Evolutionary conservation across 2,797 vertebrate species (phyloP).

Genomic region (Rhinogobio ventralis): DNA sequence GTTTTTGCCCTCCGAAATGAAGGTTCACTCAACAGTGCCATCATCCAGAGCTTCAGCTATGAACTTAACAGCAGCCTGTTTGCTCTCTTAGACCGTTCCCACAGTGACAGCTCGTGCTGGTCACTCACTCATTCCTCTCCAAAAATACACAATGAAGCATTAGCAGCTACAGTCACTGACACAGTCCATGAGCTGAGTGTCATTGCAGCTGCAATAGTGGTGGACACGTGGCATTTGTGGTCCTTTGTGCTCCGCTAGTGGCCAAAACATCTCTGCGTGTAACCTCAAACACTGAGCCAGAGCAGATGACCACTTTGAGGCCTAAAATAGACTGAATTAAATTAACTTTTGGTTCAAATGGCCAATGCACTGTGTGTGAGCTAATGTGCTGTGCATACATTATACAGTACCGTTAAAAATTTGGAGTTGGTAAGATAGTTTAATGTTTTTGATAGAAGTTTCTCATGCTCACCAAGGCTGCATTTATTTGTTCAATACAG

Average conservation of each 20-base stretch:
- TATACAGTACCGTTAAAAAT: not conserved
- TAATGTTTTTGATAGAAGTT: not conserved
- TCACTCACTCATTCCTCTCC: constrained; percentile 33
- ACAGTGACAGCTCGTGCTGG: constrained; percentile 48
- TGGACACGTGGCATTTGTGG: constrained; percentile 22
- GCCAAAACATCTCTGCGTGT: constrained; percentile 14
- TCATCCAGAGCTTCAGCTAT: not conserved
- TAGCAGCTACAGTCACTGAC: constrained; percentile 44
- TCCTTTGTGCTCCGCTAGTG: constrained; percentile 29
- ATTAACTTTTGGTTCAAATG: constrained; percentile 4
- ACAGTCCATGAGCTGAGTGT: constrained; percentile 20
- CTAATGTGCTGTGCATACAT: not conserved
- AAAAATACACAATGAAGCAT: constrained; percentile 55
- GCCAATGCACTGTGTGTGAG: not conserved
- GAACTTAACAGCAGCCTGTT: not conserved
- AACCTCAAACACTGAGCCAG: constrained; percentile 21
- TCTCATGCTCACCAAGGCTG: not conserved
- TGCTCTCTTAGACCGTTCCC: not conserved
- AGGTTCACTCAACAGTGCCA: constrained; percentile 5
- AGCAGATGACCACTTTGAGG: not conserved
- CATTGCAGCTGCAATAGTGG: constrained; percentile 53
- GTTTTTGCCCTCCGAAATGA: not conserved
- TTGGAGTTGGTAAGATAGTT: not conserved
- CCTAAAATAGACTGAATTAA: constrained; percentile 16
- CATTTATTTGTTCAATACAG: not conserved